Evolutionary conservation across 2,888 invertebrate species (phyloP).

Genomic region (Lochmaea crataegi): DNA sequence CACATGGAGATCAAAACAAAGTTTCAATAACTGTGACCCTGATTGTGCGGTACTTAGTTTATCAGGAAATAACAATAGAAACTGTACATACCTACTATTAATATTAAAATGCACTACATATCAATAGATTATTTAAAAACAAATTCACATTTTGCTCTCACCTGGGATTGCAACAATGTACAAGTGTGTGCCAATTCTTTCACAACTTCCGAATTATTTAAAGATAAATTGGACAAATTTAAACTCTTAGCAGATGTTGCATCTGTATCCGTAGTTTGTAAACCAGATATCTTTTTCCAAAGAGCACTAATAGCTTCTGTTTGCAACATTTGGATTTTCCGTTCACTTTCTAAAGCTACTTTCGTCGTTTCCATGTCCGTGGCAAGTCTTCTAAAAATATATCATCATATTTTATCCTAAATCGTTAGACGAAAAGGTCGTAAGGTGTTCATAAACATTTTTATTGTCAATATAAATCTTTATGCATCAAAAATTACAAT

Average conservation of each 20-base stretch:
- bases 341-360: constrained; percentile 84
- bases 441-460: too few species aligned
- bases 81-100: too few species aligned
- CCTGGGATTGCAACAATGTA: constrained; percentile 78
- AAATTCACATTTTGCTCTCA: constrained; percentile 53
- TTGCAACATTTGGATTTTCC: constrained; percentile 87
- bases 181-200: constrained; percentile 82
- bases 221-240: constrained; percentile 56
- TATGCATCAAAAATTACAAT: too few species aligned
- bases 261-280: constrained; percentile 66
- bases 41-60: too few species aligned
- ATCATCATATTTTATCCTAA: too few species aligned
- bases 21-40: too few species aligned
- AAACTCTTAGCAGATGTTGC: constrained; percentile 35
- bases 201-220: constrained; percentile 72
- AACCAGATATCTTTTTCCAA: constrained; percentile 86
- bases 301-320: constrained; percentile 91
- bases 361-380: constrained; percentile 88
- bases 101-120: too few species aligned
- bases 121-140: not conserved
- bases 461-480: too few species aligned
- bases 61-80: too few species aligned
- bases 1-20: too few species aligned
- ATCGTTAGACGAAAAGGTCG: too few species aligned
- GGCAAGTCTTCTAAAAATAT: constrained; percentile 74